Evolutionary conservation across 1,140 invertebrate genomes (phyloP), one percentile per base, ranked within the genome.

Genomic region (Drosophila kanapiae): DNA sequence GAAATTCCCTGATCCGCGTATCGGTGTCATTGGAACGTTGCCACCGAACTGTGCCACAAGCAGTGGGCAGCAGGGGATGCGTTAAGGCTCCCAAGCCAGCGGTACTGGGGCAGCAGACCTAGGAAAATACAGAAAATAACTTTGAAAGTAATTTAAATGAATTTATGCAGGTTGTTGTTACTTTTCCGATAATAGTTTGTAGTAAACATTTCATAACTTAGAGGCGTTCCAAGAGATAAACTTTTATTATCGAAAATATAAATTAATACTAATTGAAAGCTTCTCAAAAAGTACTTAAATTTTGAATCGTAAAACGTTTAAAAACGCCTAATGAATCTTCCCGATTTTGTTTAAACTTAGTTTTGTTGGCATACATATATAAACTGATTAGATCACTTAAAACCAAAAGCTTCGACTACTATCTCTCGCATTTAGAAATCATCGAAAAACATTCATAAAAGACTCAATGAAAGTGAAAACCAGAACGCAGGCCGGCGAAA

Each of bases 1-100:
- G 95, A 80, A 94, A 96, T 82, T 96, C 95, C 58, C 95, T 95
- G 7, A 96, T 92, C 0, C 94, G 94, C 1, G 95, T 94, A 4
- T 92, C 86, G 56, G 94, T 93, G 6, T 95, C 95, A 40, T 95
- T 95, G 3, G 42, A 48, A 6, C 67, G 93, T 16, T 96, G 94
- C 58, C 94, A 94, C 67, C 94, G 92, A 10, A 92, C 92, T 5
- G 64, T 74, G 10, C 93, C 93, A 14, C 85, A 88, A 16, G 76
- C 45, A 14, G 2, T 11, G n/a, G 84, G 84, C 49, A 88, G 56
- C 9, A 84, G 54, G 3, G 77, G 78, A 68, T 84, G 77, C 6
- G 13, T 57, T 0, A 78, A 42, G 4, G 78, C 72, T 0, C 60
- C 74, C 40, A 87, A 48, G 0, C 77, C 65, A 3, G 54, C 68